phyloP scores from a whole-genome alignment of 2,888 invertebrate genomes.

The Nymphalis c-album region DNA sequence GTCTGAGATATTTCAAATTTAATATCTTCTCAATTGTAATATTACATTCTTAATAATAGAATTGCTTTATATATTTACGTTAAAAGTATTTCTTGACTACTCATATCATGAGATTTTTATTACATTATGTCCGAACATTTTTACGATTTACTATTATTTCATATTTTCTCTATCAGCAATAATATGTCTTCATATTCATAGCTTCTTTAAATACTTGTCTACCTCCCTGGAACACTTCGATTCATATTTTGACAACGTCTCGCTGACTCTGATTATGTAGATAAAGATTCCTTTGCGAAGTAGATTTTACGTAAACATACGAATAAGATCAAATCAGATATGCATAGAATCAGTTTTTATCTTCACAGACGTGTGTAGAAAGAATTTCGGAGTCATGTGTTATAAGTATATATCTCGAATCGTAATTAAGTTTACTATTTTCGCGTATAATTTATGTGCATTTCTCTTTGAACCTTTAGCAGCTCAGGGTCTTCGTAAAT shows the following conservation, averaged over 20 bases:
- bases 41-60: conserved; percentile 27
- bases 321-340: conserved; percentile 75
- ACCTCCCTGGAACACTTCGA: conserved; percentile 39
- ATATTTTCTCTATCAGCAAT: not conserved
- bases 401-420: not conserved
- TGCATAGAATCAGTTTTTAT: conserved; percentile 67
- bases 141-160: not conserved
- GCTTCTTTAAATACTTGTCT: conserved; percentile 4
- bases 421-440: conserved; percentile 22
- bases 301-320: conserved; percentile 72
- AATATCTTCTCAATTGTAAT: conserved; percentile 44
- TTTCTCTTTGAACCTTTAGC: conserved; percentile 12
- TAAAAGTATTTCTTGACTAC: conserved; percentile 1
- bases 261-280: conserved; percentile 74
- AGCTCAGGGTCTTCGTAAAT: conserved; percentile 7
- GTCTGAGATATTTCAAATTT: conserved; percentile 55
- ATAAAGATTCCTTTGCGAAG: conserved; percentile 59
- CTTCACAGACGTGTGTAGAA: conserved; percentile 13
- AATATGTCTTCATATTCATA: not conserved
- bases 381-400: conserved; percentile 10
- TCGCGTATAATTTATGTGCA: conserved; percentile 11
- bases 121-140: not conserved
- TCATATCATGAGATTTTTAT: not conserved
- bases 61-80: conserved; percentile 18
- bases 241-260: conserved; percentile 66